Evolutionary conservation across 2,888 invertebrate species (phyloP), one percentile per base, ranked within the genome.

Genomic region (Phortica okadai): DNA sequence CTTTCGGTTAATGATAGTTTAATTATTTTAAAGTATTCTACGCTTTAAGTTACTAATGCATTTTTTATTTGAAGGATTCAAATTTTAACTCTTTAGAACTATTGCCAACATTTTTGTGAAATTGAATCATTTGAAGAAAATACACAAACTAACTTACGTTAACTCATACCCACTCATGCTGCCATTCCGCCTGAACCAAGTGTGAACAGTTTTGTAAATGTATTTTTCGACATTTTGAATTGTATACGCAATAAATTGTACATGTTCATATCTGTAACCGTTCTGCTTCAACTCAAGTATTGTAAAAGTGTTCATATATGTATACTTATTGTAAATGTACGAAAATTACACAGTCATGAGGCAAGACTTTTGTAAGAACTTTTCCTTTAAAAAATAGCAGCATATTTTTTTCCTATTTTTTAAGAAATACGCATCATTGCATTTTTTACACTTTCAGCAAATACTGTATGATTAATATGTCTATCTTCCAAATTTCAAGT

Each of bases 201-300:
- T 14, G 50, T 14, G 33, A 50, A 76, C 62, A 76, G 8, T 64
- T 54, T 16, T 25, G 62, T 59, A 16, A 67, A 76, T 45, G 66
- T 64, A 50, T 59, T 75, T 76, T 67, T 73, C 77, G 80, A 80
- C 80, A 80, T 78, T 77, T 79, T 79, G 76, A 79, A 78, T 79
- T 76, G 79, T 77, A 76, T 76, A 78, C 76, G 77, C 75, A 77
- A 79, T 79, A 79, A 77, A 79, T 79, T 78, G 74, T 70, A 66
- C 59, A 64, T 44, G 70, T 62, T 25, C 25, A 6, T 67, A 67
- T 50, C 41, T 41, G 33, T 45, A 58, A 50, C 69, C 54, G 44
- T 62, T 50, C 8, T 44, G 50, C 45, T 45, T 69, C 10, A 62
- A 62, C 50, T 3, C 50, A 14, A 50, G 14, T 50, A 21, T 16